These are phyloP conservation scores for Lepus oiostolus DNA, from an alignment of 2,797 vertebrate species.

Conservation along the genomic window DNA sequence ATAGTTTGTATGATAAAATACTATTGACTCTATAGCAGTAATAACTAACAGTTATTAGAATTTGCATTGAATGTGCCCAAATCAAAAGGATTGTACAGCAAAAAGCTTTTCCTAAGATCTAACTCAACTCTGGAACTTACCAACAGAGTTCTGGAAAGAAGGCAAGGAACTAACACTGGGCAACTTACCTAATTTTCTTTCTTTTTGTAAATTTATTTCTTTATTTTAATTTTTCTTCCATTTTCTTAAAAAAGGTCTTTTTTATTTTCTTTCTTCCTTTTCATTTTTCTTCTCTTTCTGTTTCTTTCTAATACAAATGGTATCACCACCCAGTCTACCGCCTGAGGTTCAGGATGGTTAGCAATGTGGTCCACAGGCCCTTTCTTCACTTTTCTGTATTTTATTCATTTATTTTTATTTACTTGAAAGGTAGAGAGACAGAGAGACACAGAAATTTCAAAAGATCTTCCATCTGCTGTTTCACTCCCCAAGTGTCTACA, in stretches of 20 bases:
- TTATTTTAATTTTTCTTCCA: too few species aligned
- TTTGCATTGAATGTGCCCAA: background rate
- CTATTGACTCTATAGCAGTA: background rate
- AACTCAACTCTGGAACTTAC: conserved; percentile 42
- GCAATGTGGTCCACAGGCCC: background rate
- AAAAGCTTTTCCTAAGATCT: conserved; percentile 2
- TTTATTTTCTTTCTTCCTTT: too few species aligned
- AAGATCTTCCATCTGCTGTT: too few species aligned
- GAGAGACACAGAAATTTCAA: too few species aligned
- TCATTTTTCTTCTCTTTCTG: background rate
- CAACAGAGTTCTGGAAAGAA: conserved; percentile 52
- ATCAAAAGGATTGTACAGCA: conserved; percentile 36
- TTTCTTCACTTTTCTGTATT: background rate
- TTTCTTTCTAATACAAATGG: background rate
- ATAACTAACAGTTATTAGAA: conserved; percentile 10
- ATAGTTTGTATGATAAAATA: conserved; percentile 17
- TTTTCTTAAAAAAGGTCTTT: too few species aligned
- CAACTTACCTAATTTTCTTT: background rate
- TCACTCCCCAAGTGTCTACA: too few species aligned
- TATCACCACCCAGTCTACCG: background rate
- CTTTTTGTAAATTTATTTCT: too few species aligned
- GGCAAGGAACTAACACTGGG: background rate
- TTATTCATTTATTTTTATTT: too few species aligned
- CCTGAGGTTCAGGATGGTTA: background rate
- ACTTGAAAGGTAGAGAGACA: too few species aligned